Conservation (phyloP, 2,888 invertebrate species). For the Agonopterix alstromeriana region DNA sequence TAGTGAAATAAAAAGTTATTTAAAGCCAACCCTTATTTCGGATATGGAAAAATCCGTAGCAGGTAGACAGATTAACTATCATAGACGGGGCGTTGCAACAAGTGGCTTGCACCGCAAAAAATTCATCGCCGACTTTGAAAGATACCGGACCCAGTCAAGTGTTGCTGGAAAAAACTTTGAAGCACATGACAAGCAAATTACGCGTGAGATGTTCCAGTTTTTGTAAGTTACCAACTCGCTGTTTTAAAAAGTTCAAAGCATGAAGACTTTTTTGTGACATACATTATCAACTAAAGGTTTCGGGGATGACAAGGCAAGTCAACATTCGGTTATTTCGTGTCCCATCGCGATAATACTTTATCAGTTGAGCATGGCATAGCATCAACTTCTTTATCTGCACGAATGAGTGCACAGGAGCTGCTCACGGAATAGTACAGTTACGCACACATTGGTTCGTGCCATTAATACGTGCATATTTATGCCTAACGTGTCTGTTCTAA, state of each 20-base stretch:
- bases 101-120: conserved; percentile 30
- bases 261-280: too few relatives aligned
- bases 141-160: conserved; percentile 27
- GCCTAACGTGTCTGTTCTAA: conserved; percentile 64
- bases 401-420: conserved; percentile 38
- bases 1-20: not conserved
- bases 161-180: conserved; percentile 26
- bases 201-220: conserved; percentile 37
- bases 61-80: conserved; percentile 4
- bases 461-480: conserved; percentile 71
- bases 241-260: conserved; percentile 12
- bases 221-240: conserved; percentile 27
- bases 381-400: conserved; percentile 33
- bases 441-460: conserved; percentile 56
- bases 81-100: conserved; percentile 10
- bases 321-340: too few relatives aligned
- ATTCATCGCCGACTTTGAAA: conserved; percentile 23
- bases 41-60: not conserved
- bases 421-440: conserved; percentile 65
- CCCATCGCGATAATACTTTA: too few relatives aligned
- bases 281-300: too few relatives aligned
- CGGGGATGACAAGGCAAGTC: too few relatives aligned
- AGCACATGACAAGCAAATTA: conserved; percentile 34
- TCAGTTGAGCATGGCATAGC: too few relatives aligned
- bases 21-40: not conserved